Base-by-base conservation (phyloP, 2,888 invertebrate genomes). In the Dynastes maya region DNA sequence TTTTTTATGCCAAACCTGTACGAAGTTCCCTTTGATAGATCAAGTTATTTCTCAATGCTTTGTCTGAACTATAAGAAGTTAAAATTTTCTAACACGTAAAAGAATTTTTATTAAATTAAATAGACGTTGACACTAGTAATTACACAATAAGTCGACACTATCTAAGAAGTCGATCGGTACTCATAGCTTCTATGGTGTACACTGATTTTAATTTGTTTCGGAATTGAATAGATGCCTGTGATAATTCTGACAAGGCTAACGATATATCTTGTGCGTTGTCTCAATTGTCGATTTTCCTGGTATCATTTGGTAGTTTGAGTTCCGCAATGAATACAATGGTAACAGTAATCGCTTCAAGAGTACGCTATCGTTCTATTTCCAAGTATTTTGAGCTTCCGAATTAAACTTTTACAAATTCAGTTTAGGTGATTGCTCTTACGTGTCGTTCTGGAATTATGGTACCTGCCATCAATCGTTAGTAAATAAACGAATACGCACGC, bases 41-140 rank as follows among this genome's bases (percentile, higher is more conserved):
- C 45, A 45, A 9, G 45, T 8, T 45, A 8, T 45, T 45, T 45
- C 45, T 45, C 11, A 45, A 45, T 45, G 1, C 9, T 8, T 45
- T 45, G 8, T 8, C 2, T 8, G 45, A 2, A 45, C 9, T 11
- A 11, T 45, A 9, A 45, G 40, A 32, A 64, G 5, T 64, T 32
- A 64, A 32, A 29, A 40, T n/a, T 16, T 65, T 16, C 13, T n/a
- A 32, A 13, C n/a, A 16, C 8, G 8, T 40, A 40, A 65, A 40
- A 16, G 65, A 65, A 65, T 65, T 37, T 65, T 65, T 32, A 65
- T 65, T 65, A 40, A 65, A 65, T 65, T 65, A 65, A 65, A 40
- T 65, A 65, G 40, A 65, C 65, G 65, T 65, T 65, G 65, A 65
- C 65, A 65, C 40, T 40, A 16, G 40, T 65, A 65, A 65, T 65